phyloP scores from a whole-genome alignment of 2,797 vertebrate species.

The Enteromius mattozi region DNA sequence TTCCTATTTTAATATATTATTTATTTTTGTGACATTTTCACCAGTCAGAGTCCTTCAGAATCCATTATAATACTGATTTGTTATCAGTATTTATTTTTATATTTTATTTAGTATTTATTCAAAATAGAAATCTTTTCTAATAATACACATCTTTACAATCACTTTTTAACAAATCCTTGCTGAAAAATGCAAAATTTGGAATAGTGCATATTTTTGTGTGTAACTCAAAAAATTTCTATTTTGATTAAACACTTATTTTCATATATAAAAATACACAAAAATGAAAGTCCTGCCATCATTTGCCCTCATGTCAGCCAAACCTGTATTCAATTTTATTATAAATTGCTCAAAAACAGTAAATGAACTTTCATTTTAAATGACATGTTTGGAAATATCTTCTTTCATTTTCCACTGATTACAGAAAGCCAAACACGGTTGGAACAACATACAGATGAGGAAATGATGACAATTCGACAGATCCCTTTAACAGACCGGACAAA shows the following conservation, averaged over 20 bases:
- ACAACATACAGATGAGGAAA: not conserved
- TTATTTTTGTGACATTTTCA: not conserved
- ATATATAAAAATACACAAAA: not conserved
- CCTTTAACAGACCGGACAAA: not conserved
- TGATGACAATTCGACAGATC: not conserved
- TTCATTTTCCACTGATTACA: not conserved
- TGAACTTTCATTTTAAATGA: not conserved
- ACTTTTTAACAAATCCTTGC: too few relatives aligned
- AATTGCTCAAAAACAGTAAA: not conserved
- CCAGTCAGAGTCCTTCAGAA: too few relatives aligned
- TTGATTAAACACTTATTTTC: too few relatives aligned
- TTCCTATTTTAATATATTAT: too few relatives aligned
- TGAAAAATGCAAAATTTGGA: too few relatives aligned
- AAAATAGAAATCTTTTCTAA: too few relatives aligned
- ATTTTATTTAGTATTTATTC: too few relatives aligned
- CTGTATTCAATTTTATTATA: not conserved
- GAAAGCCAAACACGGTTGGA: not conserved
- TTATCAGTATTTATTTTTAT: too few relatives aligned
- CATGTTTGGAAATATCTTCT: not conserved
- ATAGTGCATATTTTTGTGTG: too few relatives aligned
- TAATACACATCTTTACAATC: too few relatives aligned
- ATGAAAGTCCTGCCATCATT: not conserved
- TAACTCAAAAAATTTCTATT: too few relatives aligned
- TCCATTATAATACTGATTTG: too few relatives aligned
- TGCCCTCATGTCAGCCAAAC: not conserved